A percentile compares a stretch with the other conserved stretches of the same genome.
Evolutionary conservation across 2,797 vertebrate genomes (phyloP).

Genomic region (Nannoperca obscura): DNA sequence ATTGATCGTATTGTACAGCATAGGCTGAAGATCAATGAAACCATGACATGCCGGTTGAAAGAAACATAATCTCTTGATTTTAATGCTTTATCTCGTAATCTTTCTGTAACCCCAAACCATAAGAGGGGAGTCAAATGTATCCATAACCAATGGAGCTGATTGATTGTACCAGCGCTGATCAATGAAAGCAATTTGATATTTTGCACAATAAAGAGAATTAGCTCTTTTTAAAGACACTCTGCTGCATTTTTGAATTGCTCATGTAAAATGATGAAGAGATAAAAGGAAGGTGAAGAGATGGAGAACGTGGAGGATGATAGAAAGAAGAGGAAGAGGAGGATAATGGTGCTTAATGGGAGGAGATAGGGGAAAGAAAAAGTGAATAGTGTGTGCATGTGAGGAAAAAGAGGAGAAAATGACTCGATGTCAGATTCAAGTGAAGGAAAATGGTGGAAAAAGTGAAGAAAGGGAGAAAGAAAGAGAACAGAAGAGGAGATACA

Average conservation of each 20-base stretch:
- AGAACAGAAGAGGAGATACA: background rate
- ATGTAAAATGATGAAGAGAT: too few species aligned
- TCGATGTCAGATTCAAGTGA: background rate
- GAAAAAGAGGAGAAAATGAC: background rate
- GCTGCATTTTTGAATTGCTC: background rate
- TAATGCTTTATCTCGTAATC: background rate
- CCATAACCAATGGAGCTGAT: slow-evolving; percentile 51
- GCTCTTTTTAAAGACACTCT: background rate
- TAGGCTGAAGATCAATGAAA: background rate
- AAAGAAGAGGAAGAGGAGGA: background rate
- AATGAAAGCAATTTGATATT: slow-evolving; percentile 1
- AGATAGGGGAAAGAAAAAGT: background rate
- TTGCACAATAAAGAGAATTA: background rate
- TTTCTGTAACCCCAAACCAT: slow-evolving; percentile 27
- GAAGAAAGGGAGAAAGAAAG: background rate
- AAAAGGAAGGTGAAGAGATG: background rate
- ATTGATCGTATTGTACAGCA: background rate
- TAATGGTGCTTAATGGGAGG: background rate
- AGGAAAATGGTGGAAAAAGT: background rate
- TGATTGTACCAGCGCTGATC: background rate
- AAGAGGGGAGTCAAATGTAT: slow-evolving; percentile 1
- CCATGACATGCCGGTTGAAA: slow-evolving; percentile 21
- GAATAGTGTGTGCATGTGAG: background rate
- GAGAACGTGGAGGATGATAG: background rate
- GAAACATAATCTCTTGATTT: slow-evolving; percentile 34